phyloP scores from a whole-genome alignment of 2,797 vertebrate genomes.

The Fistularia commersonii region DNA sequence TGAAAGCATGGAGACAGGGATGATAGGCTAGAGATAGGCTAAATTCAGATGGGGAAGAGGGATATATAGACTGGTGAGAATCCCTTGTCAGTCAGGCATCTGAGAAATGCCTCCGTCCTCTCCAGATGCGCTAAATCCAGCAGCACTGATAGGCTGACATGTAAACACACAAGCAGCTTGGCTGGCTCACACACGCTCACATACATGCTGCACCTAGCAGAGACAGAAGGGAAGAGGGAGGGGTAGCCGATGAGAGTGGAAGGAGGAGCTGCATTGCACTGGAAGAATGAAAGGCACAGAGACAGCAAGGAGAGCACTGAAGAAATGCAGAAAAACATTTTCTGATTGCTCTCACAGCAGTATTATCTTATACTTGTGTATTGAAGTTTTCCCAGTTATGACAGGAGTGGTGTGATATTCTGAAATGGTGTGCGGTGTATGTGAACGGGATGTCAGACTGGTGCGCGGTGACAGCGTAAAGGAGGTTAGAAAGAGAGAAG shows the following conservation, averaged over 20 bases:
- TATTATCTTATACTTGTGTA: constrained; percentile 33
- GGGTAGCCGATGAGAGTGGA: constrained; percentile 61
- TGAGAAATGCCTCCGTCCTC: constrained; percentile 60
- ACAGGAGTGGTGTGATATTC: constrained; percentile 14
- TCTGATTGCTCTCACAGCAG: constrained; percentile 41
- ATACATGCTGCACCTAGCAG: constrained; percentile 72
- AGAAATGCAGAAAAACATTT: constrained; percentile 48
- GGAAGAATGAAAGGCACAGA: constrained; percentile 56
- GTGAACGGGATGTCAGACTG: neutral
- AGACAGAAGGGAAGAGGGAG: constrained; percentile 57
- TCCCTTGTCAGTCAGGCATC: constrained; percentile 60
- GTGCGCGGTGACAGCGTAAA: constrained; percentile 18
- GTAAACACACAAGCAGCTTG: constrained; percentile 68
- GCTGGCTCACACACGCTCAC: constrained; percentile 66
- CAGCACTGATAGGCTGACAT: constrained; percentile 68
- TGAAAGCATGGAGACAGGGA: constrained; percentile 67
- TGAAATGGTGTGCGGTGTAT: constrained; percentile 6
- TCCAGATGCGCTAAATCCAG: constrained; percentile 70
- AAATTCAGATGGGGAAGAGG: constrained; percentile 37
- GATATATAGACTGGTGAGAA: constrained; percentile 38
- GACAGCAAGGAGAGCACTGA: constrained; percentile 40
- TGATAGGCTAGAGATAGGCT: constrained; percentile 33
- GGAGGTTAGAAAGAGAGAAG: constrained; percentile 20
- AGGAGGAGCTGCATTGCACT: constrained; percentile 72
- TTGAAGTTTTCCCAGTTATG: constrained; percentile 25